Conservation (phyloP, 2,113 vertebrate genomes). For the Taxidea taxus region DNA sequence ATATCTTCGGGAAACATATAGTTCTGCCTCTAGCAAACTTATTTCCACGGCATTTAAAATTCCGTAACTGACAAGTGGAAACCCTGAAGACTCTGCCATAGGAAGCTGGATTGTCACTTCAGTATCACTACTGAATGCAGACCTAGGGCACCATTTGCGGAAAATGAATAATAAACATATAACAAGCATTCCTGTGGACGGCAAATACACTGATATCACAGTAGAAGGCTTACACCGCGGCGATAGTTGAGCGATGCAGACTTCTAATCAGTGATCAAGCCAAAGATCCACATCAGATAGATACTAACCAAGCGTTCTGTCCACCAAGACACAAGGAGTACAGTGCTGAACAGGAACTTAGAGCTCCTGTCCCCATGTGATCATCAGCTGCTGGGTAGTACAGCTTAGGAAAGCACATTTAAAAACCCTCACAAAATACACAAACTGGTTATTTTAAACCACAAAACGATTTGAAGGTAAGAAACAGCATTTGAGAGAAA, state of each 20-base stretch:
- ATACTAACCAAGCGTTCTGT: neutral
- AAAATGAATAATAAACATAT: neutral
- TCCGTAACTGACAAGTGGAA: neutral
- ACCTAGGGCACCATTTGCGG: neutral
- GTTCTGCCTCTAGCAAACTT: neutral
- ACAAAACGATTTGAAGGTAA: neutral
- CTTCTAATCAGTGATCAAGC: neutral
- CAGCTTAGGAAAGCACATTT: neutral
- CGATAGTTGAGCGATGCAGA: neutral
- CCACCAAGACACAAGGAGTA: neutral
- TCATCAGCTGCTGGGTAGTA: neutral
- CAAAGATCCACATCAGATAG: neutral
- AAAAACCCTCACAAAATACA: neutral
- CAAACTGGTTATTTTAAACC: neutral
- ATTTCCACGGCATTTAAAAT: neutral
- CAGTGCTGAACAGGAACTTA: neutral
- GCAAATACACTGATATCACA: neutral
- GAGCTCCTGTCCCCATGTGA: neutral
- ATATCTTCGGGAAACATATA: neutral
- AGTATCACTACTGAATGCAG: neutral
- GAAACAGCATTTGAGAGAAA: neutral
- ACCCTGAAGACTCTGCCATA: neutral
- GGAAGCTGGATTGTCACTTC: neutral
- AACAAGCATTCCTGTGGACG: neutral
- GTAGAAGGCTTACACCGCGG: neutral